These are phyloP conservation scores for Huso huso DNA, from an alignment of 2,797 vertebrate genomes.

Conservation along the genomic window DNA sequence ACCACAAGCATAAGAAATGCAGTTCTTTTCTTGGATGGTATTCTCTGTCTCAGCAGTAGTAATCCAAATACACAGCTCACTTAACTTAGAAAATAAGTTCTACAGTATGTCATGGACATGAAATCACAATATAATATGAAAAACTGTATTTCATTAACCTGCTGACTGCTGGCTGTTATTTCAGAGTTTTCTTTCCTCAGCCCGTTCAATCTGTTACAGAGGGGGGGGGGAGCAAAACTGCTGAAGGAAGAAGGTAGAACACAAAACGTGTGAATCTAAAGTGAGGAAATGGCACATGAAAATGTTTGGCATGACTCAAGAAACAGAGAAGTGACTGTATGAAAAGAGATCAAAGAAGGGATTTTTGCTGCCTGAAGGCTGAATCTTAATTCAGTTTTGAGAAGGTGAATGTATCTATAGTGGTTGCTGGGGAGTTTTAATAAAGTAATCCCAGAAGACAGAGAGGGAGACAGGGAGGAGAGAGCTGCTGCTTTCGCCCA, in stretches of 20 bases:
- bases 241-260: neutral
- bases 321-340: slow-evolving; percentile 7
- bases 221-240: neutral
- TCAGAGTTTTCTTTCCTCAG: neutral
- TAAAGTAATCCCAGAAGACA: neutral
- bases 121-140: no score
- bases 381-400: slow-evolving; percentile 26
- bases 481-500: neutral
- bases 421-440: slow-evolving; percentile 10
- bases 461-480: neutral
- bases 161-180: neutral
- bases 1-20: no score
- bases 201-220: neutral
- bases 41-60: no score
- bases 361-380: slow-evolving; percentile 28
- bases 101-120: no score
- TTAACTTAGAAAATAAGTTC: no score
- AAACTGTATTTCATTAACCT: no score
- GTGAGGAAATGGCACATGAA: neutral
- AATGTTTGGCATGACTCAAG: slow-evolving; percentile 6
- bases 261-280: neutral
- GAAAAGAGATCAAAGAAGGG: slow-evolving; percentile 31
- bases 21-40: no score
- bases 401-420: slow-evolving; percentile 31
- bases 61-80: no score